Evolutionary conservation across 1,140 invertebrate genomes (phyloP), one percentile per base, ranked within the genome.

Genomic region (Drosophila lacertosa): DNA sequence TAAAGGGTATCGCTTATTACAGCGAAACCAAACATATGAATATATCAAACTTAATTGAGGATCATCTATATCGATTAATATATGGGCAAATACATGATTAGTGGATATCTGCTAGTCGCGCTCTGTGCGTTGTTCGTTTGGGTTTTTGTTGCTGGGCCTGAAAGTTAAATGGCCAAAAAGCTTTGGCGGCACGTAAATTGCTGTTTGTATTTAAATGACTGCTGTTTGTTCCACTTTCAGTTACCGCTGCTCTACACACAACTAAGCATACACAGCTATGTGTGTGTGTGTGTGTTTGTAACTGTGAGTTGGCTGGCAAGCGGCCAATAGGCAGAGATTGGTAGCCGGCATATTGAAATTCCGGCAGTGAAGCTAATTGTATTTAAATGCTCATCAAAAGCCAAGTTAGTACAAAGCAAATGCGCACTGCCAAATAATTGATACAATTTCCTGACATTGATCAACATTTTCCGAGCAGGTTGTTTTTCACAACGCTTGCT

Each of bases 171-270:
- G 62, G 39, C 51, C 40, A 64, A 55, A 47, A 55, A 37, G 62
- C 60, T 55, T 54, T 44, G 39, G 29, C 15, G 60, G 26, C 62
- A 64, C 62, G 62, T 64, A 64, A 64, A 64, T 64, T 64, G 51
- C 51, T 55, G 40, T 64, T 64, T 64, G 62, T 64, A 64, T 64
- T 64, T 64, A 64, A 64, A 64, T 64, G 62, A 64, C 62, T 55
- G 40, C n/a, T 51, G 55, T 20, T 26, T 42, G 47, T 18, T 18
- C 42, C 24, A 5, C 16, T 24, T 33, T n/a, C 33, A 20, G 6
- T 11, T 47, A 13, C n/a, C n/a, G 5, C 3, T 2, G 5, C 3
- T 2, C 40, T 20, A 20, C 16, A n/a, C 9, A 22, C 40, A n/a
- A n/a, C 11, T 9, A 35, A 3, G 24, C 15, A 22, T 5, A n/a